These are phyloP conservation scores for Amphiduros pacificus DNA, from an alignment of 2,888 invertebrate species.

Conservation along the genomic window DNA sequence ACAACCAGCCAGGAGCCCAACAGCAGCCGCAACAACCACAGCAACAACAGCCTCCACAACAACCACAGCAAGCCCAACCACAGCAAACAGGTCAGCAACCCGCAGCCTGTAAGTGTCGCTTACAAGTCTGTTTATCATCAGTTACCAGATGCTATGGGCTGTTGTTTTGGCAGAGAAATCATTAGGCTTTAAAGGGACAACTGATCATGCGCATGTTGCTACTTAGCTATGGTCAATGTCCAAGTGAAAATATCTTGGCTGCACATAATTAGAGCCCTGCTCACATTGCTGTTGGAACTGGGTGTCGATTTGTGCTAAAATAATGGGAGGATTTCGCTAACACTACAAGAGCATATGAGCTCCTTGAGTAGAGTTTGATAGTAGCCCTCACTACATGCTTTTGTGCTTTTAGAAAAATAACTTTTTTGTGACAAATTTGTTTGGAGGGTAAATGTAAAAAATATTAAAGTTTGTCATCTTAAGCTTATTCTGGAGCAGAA, in stretches of 20 bases:
- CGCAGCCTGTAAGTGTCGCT: neutral
- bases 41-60: slow-evolving; percentile 38
- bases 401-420: too few relatives aligned
- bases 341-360: slow-evolving; percentile 18
- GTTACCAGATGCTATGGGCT: too few relatives aligned
- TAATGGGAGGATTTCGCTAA: slow-evolving; percentile 19
- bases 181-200: too few relatives aligned
- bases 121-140: too few relatives aligned
- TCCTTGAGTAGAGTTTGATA: slow-evolving; percentile 28
- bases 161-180: too few relatives aligned
- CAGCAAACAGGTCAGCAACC: slow-evolving; percentile 15
- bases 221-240: too few relatives aligned
- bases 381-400: slow-evolving; percentile 20
- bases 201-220: too few relatives aligned
- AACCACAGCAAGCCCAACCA: slow-evolving; percentile 34
- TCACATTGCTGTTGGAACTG: slow-evolving; percentile 2
- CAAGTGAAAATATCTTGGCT: too few relatives aligned
- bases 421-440: too few relatives aligned
- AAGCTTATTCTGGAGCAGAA: too few relatives aligned
- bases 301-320: slow-evolving; percentile 31
- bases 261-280: neutral
- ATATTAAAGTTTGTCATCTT: too few relatives aligned
- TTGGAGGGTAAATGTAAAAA: too few relatives aligned
- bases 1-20: slow-evolving; percentile 49
- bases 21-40: slow-evolving; percentile 30